phyloP scores from a whole-genome alignment of 2,113 vertebrate genomes.

The Catagonus wagneri region DNA sequence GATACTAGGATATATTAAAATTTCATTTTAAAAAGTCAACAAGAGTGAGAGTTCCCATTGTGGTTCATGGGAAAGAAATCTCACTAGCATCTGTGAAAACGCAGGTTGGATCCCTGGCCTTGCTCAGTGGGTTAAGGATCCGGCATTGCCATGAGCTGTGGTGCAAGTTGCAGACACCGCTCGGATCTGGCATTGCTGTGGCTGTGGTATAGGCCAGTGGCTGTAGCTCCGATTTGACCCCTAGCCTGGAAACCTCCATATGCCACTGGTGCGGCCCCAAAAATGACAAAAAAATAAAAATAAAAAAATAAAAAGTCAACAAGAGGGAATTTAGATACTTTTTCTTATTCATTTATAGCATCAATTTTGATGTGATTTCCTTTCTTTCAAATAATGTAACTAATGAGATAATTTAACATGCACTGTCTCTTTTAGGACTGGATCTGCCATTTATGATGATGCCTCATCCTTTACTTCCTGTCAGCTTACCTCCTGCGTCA shows the following conservation, averaged over 20 bases:
- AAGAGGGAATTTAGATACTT: not conserved
- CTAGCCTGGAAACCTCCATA: no score
- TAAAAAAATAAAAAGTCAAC: not conserved
- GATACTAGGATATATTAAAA: not conserved
- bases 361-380: constrained; percentile 17
- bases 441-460: constrained; percentile 97
- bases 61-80: no score
- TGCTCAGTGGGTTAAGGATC: no score
- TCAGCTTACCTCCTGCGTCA: constrained; percentile 95
- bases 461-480: constrained; percentile 95
- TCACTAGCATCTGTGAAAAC: no score
- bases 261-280: no score
- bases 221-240: no score
- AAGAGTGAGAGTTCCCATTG: not conserved
- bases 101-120: no score
- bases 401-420: not conserved
- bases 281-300: no score
- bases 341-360: not conserved
- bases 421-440: constrained; percentile 89
- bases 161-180: no score
- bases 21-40: not conserved
- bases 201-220: no score
- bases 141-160: no score
- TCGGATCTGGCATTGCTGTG: no score
- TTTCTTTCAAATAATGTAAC: not conserved